These are phyloP conservation scores for Malurus alboscapulatus DNA, from an alignment of 2,113 vertebrate genomes.

Conservation along the genomic window DNA sequence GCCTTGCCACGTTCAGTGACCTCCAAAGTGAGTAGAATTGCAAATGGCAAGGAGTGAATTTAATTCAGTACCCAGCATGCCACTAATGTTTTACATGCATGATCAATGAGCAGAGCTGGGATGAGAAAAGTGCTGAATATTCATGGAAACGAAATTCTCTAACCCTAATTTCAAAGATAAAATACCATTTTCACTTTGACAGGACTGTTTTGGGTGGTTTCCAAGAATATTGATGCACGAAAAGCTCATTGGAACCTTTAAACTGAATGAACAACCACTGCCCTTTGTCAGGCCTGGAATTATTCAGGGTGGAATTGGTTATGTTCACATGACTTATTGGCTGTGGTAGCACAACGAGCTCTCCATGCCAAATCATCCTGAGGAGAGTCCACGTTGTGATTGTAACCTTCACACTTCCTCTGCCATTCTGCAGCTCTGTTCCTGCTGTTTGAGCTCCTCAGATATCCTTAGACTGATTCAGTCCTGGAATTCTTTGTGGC, in stretches of 20 bases:
- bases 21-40: conserved; percentile 53
- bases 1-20: conserved; percentile 16
- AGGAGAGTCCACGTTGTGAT: not conserved
- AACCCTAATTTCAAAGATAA: conserved; percentile 61
- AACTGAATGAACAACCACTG: not conserved
- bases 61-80: conserved; percentile 44
- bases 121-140: conserved; percentile 57
- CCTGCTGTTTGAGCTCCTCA: not conserved
- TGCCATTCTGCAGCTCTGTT: not conserved
- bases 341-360: not conserved
- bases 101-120: conserved; percentile 50
- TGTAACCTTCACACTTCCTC: not conserved
- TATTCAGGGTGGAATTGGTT: conserved; percentile 6
- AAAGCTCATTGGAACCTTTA: conserved; percentile 37
- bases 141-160: conserved; percentile 43
- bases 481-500: not conserved
- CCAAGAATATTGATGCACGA: conserved; percentile 30
- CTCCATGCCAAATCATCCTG: not conserved
- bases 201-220: conserved; percentile 25
- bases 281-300: conserved; percentile 17
- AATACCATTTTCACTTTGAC: conserved; percentile 45
- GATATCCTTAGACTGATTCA: not conserved
- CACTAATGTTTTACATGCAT: conserved; percentile 42
- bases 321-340: not conserved
- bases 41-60: conserved; percentile 45